Base-by-base conservation (phyloP, 2,888 invertebrate species). In the Prosopocoilus inquinatus region DNA sequence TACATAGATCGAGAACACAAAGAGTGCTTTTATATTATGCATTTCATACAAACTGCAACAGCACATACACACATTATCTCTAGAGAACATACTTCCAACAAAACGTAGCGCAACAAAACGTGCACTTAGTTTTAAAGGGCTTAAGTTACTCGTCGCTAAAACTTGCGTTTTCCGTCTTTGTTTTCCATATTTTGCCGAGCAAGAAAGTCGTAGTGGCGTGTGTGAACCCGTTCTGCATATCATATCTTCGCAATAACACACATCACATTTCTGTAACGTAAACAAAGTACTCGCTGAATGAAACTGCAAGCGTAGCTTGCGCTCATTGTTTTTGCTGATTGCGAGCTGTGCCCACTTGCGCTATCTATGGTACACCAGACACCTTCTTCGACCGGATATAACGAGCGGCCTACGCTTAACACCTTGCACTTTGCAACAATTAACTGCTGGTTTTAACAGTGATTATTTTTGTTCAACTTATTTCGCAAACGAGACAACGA, bases 341-440 rank as follows among this genome's bases (percentile, higher is more conserved):
- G 47, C 46, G 50, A 50, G 47, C 50, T 49, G 35, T 57, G 49
- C 50, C 59, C 61, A 43, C 32, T 46, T 47, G 53, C 11, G 55
- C 36, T 59, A 57, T 59, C 61, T 59, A 38, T 45, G 55, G 49
- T 50, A 55, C 38, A 59, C 56, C 55, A 53, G 59, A 50, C 57
- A 54, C 53, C 50, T 57, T 61, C 57, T 48, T 41, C 50, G 53
- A 57, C 61, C 59, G 61, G 61, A 61, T 59, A 57, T 61, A 57
- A 57, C 41, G 52, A 52, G 49, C 58, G 43, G 52, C 59, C 59
- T 38, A 56, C 56, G 56, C 55, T 58, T 46, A 39, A 28, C 59
- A 57, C 54, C 61, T 57, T 59, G 57, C 53, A 50, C 41, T 33
- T 28, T 47, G 3, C 20, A 28, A 28, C 5, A 28, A 41, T 15